These are phyloP conservation scores for Catharus bicknelli DNA, from an alignment of 2,113 vertebrate genomes.

Conservation along the genomic window DNA sequence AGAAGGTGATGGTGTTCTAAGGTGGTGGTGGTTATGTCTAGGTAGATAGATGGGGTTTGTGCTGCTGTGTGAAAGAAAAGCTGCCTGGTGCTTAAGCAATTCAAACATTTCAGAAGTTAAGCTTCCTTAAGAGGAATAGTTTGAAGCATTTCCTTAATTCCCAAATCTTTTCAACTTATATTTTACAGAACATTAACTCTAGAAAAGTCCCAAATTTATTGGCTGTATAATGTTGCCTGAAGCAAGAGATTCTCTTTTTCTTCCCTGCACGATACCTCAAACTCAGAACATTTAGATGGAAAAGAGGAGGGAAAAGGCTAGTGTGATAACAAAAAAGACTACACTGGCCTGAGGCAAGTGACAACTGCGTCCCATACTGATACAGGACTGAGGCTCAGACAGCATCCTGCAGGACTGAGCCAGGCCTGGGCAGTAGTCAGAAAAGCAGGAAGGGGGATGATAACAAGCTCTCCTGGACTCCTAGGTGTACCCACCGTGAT, in stretches of 20 bases:
- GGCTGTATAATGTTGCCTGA: not conserved
- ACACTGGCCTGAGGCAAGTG: not conserved
- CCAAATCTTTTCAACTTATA: conserved; percentile 33
- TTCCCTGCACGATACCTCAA: not conserved
- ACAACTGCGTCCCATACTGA: not conserved
- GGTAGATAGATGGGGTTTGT: not conserved
- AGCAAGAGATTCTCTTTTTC: conserved; percentile 10
- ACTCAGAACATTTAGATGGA: not conserved
- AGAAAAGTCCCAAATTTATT: conserved; percentile 40
- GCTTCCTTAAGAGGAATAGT: conserved; percentile 12
- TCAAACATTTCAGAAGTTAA: conserved; percentile 28
- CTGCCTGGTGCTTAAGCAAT: conserved; percentile 19
- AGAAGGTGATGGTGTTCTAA: not conserved
- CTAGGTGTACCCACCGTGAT: accelerated
- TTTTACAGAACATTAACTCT: conserved; percentile 29
- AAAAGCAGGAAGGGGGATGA: not conserved
- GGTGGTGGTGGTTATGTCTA: not conserved
- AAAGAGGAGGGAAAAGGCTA: not conserved
- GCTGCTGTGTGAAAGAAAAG: conserved; percentile 35
- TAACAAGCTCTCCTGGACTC: not conserved
- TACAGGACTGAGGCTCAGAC: not conserved
- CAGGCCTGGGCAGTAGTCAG: not conserved
- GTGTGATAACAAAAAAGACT: not conserved
- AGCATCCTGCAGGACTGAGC: not conserved
- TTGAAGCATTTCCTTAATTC: conserved; percentile 38